Evolutionary conservation across 1,140 invertebrate species (phyloP).

Genomic region (Centruroides sculpturatus): DNA sequence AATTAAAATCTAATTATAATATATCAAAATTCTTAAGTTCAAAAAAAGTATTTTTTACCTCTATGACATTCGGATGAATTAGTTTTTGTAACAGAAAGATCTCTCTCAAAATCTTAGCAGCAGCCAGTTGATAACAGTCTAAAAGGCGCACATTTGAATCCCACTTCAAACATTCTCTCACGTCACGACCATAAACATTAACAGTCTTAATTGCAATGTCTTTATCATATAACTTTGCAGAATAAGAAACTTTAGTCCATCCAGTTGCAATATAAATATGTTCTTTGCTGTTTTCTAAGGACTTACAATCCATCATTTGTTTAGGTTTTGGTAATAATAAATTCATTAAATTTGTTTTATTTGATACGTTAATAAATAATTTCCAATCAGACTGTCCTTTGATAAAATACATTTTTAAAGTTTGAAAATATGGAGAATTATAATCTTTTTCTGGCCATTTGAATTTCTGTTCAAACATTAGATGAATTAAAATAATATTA

Average conservation of each 20-base stretch:
- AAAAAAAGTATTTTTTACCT: conserved; percentile 20
- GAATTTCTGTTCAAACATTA: too few species aligned
- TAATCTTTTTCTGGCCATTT: too few species aligned
- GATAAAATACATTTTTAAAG: too few species aligned
- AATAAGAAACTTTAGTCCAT: conserved; percentile 37
- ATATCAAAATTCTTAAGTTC: background rate
- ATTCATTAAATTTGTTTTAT: too few species aligned
- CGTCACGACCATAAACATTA: conserved; percentile 30
- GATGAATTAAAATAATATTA: too few species aligned
- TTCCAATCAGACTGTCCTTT: too few species aligned
- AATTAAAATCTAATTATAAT: background rate
- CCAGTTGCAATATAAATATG: conserved; percentile 25
- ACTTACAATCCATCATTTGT: too few species aligned
- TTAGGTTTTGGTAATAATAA: too few species aligned
- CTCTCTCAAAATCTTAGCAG: conserved; percentile 31
- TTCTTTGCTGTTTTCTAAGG: too few species aligned
- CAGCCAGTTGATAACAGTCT: conserved; percentile 29
- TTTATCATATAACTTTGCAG: conserved; percentile 21
- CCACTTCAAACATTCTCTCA: conserved; percentile 25
- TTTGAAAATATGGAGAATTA: too few species aligned
- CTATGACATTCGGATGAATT: conserved; percentile 24
- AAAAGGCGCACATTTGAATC: conserved; percentile 15
- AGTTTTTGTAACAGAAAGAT: conserved; percentile 25
- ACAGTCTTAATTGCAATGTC: conserved; percentile 33
- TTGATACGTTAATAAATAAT: too few species aligned